Percentiles rank a stretch among this genome's conserved stretches.
Conservation (phyloP, 2,113 vertebrate species). For the Octodon degus region DNA sequence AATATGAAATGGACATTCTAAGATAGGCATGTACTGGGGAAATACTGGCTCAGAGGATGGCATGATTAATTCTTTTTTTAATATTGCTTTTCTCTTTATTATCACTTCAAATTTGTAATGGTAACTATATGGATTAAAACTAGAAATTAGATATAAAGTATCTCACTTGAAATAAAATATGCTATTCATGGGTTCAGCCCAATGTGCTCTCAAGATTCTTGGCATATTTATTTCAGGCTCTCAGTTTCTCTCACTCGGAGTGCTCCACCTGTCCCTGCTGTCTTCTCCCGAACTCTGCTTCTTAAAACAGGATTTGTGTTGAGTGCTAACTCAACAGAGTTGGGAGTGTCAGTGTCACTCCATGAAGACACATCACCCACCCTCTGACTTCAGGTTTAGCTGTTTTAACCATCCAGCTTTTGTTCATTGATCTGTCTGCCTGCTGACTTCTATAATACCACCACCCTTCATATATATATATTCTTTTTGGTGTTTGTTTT, state of each 20-base stretch:
- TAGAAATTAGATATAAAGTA: slow-evolving; percentile 71
- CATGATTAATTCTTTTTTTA: not conserved
- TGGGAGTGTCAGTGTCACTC: not conserved
- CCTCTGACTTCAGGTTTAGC: not conserved
- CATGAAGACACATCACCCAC: not conserved
- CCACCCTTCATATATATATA: too few species aligned
- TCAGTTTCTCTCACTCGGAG: not conserved
- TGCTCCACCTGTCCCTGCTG: not conserved
- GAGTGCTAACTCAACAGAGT: not conserved
- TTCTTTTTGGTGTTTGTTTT: not conserved
- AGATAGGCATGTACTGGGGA: not conserved
- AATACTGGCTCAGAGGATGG: not conserved
- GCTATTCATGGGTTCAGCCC: slow-evolving; percentile 34
- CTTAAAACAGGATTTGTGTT: slow-evolving; percentile 29
- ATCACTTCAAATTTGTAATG: slow-evolving; percentile 63
- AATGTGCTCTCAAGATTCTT: slow-evolving; percentile 52
- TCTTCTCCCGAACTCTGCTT: not conserved
- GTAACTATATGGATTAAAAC: slow-evolving; percentile 66
- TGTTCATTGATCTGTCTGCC: not conserved
- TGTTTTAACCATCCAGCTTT: not conserved
- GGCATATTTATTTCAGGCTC: slow-evolving; percentile 42
- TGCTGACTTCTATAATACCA: not conserved
- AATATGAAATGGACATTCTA: not conserved
- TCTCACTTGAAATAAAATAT: slow-evolving; percentile 36
- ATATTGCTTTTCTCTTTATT: slow-evolving; percentile 76